These are phyloP conservation scores for Antennarius maculatus DNA, from an alignment of 2,797 vertebrate genomes.

Conservation along the genomic window DNA sequence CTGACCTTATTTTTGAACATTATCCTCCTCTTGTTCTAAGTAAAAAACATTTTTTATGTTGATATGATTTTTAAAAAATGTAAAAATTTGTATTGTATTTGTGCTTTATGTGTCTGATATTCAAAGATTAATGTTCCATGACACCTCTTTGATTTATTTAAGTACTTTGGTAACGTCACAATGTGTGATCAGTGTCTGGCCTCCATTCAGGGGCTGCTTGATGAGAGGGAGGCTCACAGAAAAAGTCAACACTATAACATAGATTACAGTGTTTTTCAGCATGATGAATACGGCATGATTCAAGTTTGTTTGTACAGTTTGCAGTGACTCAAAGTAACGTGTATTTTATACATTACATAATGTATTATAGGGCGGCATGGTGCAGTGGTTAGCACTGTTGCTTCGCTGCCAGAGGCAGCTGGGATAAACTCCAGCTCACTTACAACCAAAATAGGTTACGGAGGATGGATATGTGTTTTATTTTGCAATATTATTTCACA, in stretches of 20 bases:
- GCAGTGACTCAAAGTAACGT: neutral
- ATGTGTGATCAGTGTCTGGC: conserved; percentile 1
- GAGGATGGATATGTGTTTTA: neutral
- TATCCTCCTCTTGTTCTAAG: no score
- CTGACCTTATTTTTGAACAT: no score
- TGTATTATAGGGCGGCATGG: no score
- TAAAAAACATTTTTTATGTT: neutral
- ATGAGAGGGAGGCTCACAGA: neutral
- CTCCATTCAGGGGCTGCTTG: neutral
- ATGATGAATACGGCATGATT: neutral
- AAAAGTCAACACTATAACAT: no score
- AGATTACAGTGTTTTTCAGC: neutral
- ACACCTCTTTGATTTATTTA: no score
- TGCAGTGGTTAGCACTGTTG: no score
- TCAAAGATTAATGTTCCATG: no score
- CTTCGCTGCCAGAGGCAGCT: no score
- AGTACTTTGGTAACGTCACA: no score
- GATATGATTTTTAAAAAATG: neutral
- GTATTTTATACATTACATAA: neutral
- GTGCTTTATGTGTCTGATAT: neutral
- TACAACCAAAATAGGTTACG: no score
- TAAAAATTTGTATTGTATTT: neutral
- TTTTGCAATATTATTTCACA: neutral
- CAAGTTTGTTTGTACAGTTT: neutral
- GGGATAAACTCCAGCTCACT: no score